Percentiles rank a stretch among this genome's conserved stretches.
These are phyloP conservation scores for Drosophila ercepeae DNA, from an alignment of 1,140 invertebrate species.

Conservation along the genomic window DNA sequence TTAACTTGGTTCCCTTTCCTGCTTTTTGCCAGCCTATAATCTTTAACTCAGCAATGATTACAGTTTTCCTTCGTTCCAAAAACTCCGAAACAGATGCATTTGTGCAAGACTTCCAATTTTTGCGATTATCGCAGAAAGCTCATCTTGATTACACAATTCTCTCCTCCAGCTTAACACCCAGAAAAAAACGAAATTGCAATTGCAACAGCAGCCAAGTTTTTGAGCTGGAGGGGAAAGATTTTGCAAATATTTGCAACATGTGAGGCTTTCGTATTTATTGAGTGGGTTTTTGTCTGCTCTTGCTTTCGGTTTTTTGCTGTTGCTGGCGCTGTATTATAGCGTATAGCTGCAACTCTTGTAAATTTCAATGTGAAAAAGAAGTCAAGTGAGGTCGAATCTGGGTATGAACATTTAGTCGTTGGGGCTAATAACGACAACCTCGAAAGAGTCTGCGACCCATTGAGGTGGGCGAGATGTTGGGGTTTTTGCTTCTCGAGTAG, in stretches of 20 bases:
- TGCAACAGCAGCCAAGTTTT: conserved; percentile 4
- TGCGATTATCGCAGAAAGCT: conserved; percentile 8
- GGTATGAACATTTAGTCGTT: conserved; percentile 65
- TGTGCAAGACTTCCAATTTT: neutral
- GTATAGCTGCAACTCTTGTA: conserved; percentile 34
- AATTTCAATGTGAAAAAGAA: conserved; percentile 76
- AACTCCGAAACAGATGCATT: neutral
- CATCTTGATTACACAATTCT: conserved; percentile 49
- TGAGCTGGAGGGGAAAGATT: conserved; percentile 23
- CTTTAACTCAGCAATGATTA: conserved; percentile 10
- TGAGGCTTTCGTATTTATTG: conserved; percentile 58
- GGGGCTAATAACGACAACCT: conserved; percentile 73
- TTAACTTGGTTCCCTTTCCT: conserved; percentile 5
- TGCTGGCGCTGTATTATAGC: conserved; percentile 24
- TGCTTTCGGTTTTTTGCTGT: conserved; percentile 3
- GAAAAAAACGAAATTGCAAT: conserved; percentile 10
- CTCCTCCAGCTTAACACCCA: neutral
- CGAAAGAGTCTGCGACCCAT: conserved; percentile 35
- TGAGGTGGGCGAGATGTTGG: conserved; percentile 47
- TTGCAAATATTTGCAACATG: conserved; percentile 54
- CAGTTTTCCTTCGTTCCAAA: conserved; percentile 1
- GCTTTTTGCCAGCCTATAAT: conserved; percentile 16
- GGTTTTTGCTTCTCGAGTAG: conserved; percentile 22
- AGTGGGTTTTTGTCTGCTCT: conserved; percentile 16
- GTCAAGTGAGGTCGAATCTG: conserved; percentile 77